These are phyloP conservation scores for Clusia tigrina DNA, from an alignment of 2,888 invertebrate genomes.

Conservation along the genomic window DNA sequence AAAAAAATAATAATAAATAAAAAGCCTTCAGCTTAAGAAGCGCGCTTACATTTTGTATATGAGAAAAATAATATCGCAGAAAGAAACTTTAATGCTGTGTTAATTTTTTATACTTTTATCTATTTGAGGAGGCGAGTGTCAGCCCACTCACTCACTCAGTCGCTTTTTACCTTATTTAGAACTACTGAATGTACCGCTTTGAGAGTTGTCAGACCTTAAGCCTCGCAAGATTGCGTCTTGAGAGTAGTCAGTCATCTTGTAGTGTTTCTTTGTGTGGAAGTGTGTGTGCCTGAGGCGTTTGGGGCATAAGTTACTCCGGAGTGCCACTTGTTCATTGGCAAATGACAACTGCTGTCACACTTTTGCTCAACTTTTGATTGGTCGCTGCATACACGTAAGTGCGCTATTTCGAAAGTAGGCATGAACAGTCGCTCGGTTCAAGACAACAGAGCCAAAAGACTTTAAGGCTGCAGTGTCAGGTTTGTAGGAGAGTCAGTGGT, in stretches of 20 bases:
- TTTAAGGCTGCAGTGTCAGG: no score
- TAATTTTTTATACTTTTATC: background rate
- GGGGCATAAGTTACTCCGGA: background rate
- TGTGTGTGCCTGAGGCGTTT: background rate
- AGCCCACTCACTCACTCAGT: constrained; percentile 51
- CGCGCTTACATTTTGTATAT: no score
- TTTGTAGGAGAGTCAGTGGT: no score
- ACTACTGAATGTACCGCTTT: constrained; percentile 34
- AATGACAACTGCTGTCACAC: constrained; percentile 6
- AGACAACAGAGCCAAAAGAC: no score
- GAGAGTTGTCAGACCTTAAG: background rate
- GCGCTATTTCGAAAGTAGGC: no score
- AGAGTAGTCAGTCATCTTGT: background rate
- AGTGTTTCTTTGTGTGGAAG: background rate
- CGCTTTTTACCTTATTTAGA: constrained; percentile 48
- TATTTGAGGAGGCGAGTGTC: constrained; percentile 32
- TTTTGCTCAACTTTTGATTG: constrained; percentile 27
- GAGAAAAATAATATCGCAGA: no score
- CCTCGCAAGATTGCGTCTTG: background rate
- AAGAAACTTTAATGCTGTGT: no score
- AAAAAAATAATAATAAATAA: no score
- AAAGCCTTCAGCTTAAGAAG: no score
- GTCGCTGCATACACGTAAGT: constrained; percentile 15
- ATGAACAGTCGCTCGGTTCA: no score
- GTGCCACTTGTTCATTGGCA: background rate